These are phyloP conservation scores for Ctenoplectra terminalis DNA, from an alignment of 1,140 invertebrate species.

Conservation along the genomic window DNA sequence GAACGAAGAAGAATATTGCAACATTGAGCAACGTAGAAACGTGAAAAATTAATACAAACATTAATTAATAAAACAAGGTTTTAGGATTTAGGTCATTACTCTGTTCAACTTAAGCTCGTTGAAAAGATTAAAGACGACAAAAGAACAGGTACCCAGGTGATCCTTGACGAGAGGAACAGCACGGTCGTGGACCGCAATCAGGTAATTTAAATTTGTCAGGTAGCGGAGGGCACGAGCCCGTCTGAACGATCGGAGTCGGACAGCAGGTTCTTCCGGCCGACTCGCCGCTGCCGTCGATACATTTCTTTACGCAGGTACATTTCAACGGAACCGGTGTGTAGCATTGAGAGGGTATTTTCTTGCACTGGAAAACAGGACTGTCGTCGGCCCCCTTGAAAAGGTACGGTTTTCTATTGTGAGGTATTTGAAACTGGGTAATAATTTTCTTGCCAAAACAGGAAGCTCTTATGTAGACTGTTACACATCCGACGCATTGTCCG, in stretches of 20 bases:
- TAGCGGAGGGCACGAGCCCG: neutral
- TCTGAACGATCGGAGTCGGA: neutral
- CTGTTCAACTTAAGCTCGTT: neutral
- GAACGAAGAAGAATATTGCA: too few species aligned
- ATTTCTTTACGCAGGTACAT: constrained; percentile 47
- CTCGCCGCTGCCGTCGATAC: constrained; percentile 49
- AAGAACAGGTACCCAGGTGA: neutral
- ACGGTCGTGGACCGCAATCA: constrained; percentile 19
- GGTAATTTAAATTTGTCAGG: neutral
- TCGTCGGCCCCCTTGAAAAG: constrained; percentile 75
- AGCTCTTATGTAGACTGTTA: constrained; percentile 84
- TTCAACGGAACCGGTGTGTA: constrained; percentile 8
- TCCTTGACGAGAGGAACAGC: neutral
- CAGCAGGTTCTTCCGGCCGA: constrained; percentile 43
- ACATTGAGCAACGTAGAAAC: too few species aligned
- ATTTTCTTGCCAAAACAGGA: constrained; percentile 87
- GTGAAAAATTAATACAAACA: too few species aligned
- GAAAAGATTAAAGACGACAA: neutral
- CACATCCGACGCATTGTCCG: constrained; percentile 81
- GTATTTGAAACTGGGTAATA: constrained; percentile 86
- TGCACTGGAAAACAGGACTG: constrained; percentile 75
- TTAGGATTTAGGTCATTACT: neutral
- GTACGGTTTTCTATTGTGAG: constrained; percentile 76
- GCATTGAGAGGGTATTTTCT: constrained; percentile 60
- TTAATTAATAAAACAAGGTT: too few species aligned